Evolutionary conservation across 2,888 invertebrate genomes (phyloP), one percentile per base, ranked within the genome.

Genomic region (Acholoe squamosa): DNA sequence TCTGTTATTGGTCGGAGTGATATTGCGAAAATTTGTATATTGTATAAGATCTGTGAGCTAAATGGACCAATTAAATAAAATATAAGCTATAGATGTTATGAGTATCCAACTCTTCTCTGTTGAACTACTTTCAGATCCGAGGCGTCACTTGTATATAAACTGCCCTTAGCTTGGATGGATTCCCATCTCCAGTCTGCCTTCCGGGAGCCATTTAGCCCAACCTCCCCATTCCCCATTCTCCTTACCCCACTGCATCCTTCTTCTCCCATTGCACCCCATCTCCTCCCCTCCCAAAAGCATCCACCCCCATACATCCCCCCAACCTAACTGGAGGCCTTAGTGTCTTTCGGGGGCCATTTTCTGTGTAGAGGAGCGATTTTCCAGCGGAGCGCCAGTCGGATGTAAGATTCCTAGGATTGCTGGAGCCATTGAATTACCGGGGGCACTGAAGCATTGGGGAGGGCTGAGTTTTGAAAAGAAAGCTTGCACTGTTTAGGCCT

Each of bases 301-400:
- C 5, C 22, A n/a, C 80, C 10, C 80, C n/a, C 80, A 34, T 34
- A n/a, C 80, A 3, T 14, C 28, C 80, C 7, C 34, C 16, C 34
- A 16, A 33, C 80, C 80, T 33, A 25, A 19, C 76, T 16, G 43
- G 80, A 16, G 16, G 12, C 16, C 80, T 80, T 34, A 31, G 22
- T 34, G 80, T 80, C 80, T 80, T 80, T n/a, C 34, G 80, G 80
- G 80, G 22, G 43, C 80, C 43, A 80, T 80, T 80, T 80, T 80
- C 34, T 80, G 80, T n/a, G 43, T 16, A 19, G 80, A 33, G 19
- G 34, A 80, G 14, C 80, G 80, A 80, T 80, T 80, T 80, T 80
- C 80, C 80, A 43, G n/a, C 19, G 80, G 34, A 43, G 1, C 3
- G 33, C 22, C 33, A 19, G 80, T 25, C 43, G 43, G 80, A n/a